Evolutionary conservation across 2,797 vertebrate species (phyloP).

Genomic region (Nyctalus aviator): DNA sequence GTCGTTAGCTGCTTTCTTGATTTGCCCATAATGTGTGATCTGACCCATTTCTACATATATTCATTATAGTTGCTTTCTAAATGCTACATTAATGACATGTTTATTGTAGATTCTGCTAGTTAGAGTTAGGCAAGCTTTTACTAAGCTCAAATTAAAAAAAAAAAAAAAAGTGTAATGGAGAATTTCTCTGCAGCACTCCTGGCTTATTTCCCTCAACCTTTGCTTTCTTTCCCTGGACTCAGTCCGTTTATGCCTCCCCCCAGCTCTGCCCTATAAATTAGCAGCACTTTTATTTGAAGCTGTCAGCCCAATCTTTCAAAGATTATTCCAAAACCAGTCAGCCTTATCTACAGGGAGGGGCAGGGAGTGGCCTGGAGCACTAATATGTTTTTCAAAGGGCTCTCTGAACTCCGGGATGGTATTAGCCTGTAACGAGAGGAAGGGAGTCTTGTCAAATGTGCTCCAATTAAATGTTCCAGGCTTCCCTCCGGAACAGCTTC

Average conservation of each 20-base stretch:
- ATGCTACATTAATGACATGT: not conserved
- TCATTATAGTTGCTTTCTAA: not conserved
- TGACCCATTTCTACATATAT: not conserved
- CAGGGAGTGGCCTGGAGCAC: slow-evolving; percentile 29
- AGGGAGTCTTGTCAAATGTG: slow-evolving; percentile 42
- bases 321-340: slow-evolving; percentile 37
- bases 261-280: slow-evolving; percentile 34
- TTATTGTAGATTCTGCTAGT: not conserved
- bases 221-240: slow-evolving; percentile 14
- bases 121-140: slow-evolving; percentile 6
- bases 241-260: not conserved
- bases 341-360: slow-evolving; percentile 35
- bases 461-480: slow-evolving; percentile 65
- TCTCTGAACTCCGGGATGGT: not conserved
- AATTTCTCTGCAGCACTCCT: not conserved
- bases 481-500: slow-evolving; percentile 17
- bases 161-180: not conserved
- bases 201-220: not conserved
- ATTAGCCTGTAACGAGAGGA: slow-evolving; percentile 55
- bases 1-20: not conserved
- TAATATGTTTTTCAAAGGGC: slow-evolving; percentile 53
- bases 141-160: not conserved
- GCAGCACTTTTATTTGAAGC: slow-evolving; percentile 48
- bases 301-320: slow-evolving; percentile 45
- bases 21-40: not conserved